phyloP scores from a whole-genome alignment of 2,797 vertebrate species.

The Phoebastria nigripes region DNA sequence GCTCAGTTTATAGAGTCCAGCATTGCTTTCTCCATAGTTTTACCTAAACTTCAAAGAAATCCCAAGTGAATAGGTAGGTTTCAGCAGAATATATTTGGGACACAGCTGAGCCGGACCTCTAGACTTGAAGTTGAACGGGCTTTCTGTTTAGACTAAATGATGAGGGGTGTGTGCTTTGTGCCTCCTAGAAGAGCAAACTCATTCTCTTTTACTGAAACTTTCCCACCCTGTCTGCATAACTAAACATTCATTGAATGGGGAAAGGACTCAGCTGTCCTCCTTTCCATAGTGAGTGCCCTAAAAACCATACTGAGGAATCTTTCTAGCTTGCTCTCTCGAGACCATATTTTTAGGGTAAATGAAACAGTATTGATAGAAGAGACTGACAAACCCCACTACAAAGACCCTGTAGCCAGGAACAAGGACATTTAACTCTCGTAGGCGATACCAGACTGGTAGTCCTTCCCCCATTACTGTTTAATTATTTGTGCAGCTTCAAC shows the following conservation, averaged over 20 bases:
- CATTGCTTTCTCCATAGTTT: neutral
- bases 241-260: neutral
- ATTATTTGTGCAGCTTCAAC: neutral
- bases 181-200: neutral
- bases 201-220: neutral
- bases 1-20: neutral
- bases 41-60: neutral
- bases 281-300: neutral
- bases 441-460: neutral
- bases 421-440: neutral
- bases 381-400: neutral
- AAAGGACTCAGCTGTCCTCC: neutral
- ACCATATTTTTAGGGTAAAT: neutral
- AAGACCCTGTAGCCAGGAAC: neutral
- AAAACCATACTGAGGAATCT: neutral
- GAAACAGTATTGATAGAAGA: neutral
- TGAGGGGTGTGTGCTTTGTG: neutral
- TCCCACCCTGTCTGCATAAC: neutral
- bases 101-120: neutral
- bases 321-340: neutral
- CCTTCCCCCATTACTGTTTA: neutral
- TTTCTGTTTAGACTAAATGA: neutral
- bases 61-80: neutral
- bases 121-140: too few relatives aligned
- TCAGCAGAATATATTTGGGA: neutral